Percentiles rank a stretch among this genome's conserved stretches.
phyloP scores from a whole-genome alignment of 2,888 invertebrate species.

The Atethmia centrago region DNA sequence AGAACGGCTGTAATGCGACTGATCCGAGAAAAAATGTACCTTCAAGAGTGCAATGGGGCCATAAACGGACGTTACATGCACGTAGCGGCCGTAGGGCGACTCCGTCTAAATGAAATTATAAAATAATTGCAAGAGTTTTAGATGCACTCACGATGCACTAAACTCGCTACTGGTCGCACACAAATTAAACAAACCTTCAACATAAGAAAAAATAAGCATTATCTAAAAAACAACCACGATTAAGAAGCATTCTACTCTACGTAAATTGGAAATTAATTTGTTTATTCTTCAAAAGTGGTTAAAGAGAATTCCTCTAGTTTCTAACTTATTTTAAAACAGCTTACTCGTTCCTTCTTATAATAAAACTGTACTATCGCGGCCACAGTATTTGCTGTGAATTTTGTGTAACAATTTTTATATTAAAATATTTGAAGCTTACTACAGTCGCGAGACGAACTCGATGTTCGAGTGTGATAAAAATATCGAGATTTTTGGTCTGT shows the following conservation, averaged over 20 bases:
- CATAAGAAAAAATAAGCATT: not conserved
- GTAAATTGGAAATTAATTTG: slow-evolving; percentile 10
- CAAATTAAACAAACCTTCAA: not conserved
- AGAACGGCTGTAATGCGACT: too few species aligned
- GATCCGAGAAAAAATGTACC: too few species aligned
- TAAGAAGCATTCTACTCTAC: not conserved
- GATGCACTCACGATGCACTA: not conserved
- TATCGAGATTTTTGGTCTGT: slow-evolving; percentile 1
- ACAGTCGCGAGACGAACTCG: not conserved
- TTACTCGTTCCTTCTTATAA: slow-evolving; percentile 11
- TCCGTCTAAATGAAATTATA: not conserved
- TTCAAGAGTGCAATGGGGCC: too few species aligned
- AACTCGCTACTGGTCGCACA: not conserved
- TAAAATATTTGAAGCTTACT: slow-evolving; percentile 34
- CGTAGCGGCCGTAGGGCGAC: too few species aligned
- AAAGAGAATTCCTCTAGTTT: not conserved
- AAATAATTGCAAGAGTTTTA: not conserved
- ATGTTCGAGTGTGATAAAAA: not conserved
- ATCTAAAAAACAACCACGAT: not conserved
- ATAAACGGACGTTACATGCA: too few species aligned
- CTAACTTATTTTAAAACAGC: slow-evolving; percentile 17
- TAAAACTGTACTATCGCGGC: slow-evolving; percentile 5
- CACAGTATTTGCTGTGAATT: slow-evolving; percentile 11
- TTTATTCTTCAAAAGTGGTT: slow-evolving; percentile 18
- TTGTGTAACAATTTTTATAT: slow-evolving; percentile 25